Percentiles rank a stretch among this genome's conserved stretches.
Evolutionary conservation across 2,888 invertebrate genomes (phyloP).

Genomic region (Sarcophaga subvicina): DNA sequence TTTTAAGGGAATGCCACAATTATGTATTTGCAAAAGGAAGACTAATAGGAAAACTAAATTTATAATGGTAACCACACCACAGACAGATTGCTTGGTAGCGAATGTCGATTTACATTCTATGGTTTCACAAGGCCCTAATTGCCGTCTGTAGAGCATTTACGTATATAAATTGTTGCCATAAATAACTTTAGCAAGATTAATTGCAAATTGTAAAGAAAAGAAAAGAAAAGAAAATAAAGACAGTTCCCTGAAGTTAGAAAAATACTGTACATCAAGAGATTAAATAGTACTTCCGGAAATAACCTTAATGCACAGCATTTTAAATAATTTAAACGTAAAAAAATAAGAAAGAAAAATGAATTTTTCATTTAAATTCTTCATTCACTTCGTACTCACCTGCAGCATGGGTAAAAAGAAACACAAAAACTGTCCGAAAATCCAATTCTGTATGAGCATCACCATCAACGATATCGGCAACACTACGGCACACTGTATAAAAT

Average conservation of each 20-base stretch:
- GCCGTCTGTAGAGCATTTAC: not conserved
- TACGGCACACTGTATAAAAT: slow-evolving; percentile 86
- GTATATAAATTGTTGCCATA: not conserved
- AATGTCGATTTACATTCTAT: not conserved
- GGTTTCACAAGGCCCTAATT: not conserved
- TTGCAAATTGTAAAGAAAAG: not conserved
- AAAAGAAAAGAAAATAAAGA: not conserved
- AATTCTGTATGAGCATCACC: slow-evolving; percentile 87
- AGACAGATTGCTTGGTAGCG: no score
- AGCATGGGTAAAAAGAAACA: slow-evolving; percentile 89
- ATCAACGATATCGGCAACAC: slow-evolving; percentile 87
- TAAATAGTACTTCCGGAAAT: not conserved
- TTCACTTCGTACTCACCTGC: slow-evolving; percentile 83
- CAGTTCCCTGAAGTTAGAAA: not conserved
- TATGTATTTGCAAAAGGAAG: no score
- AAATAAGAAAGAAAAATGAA: no score
- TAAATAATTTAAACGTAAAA: not conserved
- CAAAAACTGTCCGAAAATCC: slow-evolving; percentile 88
- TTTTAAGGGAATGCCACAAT: no score
- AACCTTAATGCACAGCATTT: not conserved
- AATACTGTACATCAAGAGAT: not conserved
- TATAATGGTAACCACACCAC: no score
- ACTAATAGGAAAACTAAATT: no score
- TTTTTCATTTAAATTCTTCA: no score
- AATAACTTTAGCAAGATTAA: slow-evolving; percentile 12